These are phyloP conservation scores for Ceriagrion tenellum DNA, from an alignment of 2,888 invertebrate species.

Conservation along the genomic window DNA sequence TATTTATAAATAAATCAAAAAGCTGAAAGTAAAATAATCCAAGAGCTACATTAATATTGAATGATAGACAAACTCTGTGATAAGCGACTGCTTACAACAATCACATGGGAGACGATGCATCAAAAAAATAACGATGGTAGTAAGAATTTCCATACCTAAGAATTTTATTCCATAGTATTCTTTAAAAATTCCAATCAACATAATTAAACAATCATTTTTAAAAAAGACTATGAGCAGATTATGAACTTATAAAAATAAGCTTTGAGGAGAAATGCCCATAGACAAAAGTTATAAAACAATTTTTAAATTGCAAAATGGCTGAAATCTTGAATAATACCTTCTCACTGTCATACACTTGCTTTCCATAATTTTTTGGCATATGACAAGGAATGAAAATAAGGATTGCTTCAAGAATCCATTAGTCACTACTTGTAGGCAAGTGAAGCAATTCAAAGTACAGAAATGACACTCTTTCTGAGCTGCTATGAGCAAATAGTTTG, in stretches of 20 bases:
- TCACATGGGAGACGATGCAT: too few species aligned
- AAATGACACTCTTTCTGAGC: not conserved
- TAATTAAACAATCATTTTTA: slow-evolving; percentile 38
- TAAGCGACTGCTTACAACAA: too few species aligned
- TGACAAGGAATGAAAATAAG: not conserved
- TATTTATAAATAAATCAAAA: too few species aligned
- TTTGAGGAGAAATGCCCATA: slow-evolving; percentile 48
- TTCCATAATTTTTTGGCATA: not conserved
- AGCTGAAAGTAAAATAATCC: too few species aligned
- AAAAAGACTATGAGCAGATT: slow-evolving; percentile 50
- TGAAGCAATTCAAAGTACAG: not conserved
- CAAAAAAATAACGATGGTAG: not conserved
- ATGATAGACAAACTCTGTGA: too few species aligned
- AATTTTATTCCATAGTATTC: slow-evolving; percentile 60
- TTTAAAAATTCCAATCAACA: slow-evolving; percentile 44
- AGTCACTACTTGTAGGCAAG: not conserved
- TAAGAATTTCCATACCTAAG: slow-evolving; percentile 16
- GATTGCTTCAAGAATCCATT: not conserved
- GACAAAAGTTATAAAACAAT: slow-evolving; percentile 26
- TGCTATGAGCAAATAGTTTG: slow-evolving; percentile 24
- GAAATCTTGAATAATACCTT: not conserved
- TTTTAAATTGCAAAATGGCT: not conserved
- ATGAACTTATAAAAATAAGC: slow-evolving; percentile 61
- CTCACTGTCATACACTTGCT: not conserved
- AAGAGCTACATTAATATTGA: too few species aligned